These are phyloP conservation scores for Caenorhabditis sp. DNA, from an alignment of 2,888 invertebrate species.

Conservation along the genomic window DNA sequence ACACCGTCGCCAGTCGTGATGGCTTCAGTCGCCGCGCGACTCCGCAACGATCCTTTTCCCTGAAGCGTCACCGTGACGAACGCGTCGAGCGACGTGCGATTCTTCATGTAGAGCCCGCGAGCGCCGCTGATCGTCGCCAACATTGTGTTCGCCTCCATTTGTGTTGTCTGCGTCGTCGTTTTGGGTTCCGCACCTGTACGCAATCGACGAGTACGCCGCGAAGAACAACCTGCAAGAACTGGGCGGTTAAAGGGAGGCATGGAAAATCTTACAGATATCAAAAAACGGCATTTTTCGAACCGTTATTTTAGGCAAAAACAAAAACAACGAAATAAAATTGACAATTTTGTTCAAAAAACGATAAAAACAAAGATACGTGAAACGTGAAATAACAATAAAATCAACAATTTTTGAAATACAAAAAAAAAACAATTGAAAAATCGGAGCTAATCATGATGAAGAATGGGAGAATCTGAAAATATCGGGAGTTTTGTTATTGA, in stretches of 20 bases:
- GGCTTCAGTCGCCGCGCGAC: conserved; percentile 49
- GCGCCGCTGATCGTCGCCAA: conserved; percentile 52
- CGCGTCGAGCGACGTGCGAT: conserved; percentile 51
- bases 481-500: neutral
- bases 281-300: conserved; percentile 3
- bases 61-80: conserved; percentile 39
- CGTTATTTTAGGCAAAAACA: neutral
- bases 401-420: neutral
- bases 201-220: neutral
- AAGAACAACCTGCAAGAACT: neutral
- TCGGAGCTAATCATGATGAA: neutral
- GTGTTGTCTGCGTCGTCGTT: neutral
- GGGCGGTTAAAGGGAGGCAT: neutral
- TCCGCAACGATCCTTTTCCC: conserved; percentile 51
- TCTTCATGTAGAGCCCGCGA: conserved; percentile 58
- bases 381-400: conserved; percentile 1
- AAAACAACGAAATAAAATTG: neutral
- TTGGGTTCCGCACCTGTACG: neutral
- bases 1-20: conserved; percentile 45
- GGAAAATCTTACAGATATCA: neutral
- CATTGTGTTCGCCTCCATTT: conserved; percentile 56
- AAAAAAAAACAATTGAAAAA: neutral
- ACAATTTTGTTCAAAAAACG: neutral
- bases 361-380: neutral
- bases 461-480: neutral